A percentile compares a stretch with the other conserved stretches of the same genome.
Conservation (phyloP, 35 echinoderm and acorn worm genomes). For the Acanthaster planci region DNA sequence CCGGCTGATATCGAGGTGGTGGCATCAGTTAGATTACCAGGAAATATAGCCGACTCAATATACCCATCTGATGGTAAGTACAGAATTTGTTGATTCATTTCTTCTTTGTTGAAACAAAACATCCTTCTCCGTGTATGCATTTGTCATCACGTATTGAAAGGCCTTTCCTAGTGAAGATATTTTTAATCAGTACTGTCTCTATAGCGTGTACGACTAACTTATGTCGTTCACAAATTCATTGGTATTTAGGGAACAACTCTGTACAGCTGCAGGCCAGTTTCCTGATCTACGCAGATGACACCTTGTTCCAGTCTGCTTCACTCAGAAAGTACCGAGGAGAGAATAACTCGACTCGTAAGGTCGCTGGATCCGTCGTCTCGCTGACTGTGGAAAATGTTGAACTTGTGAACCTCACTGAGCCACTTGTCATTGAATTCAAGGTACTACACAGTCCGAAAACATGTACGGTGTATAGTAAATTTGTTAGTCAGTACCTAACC, state of each 20-base stretch:
- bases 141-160: too few species aligned
- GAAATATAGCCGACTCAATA: neutral
- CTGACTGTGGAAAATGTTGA: neutral
- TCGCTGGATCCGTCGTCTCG: constrained; percentile 36
- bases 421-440: constrained; percentile 22
- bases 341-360: constrained; percentile 1
- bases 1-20: neutral
- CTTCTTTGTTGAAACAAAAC: too few species aligned
- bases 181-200: too few species aligned
- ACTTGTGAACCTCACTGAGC: constrained; percentile 23
- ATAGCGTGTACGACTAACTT: too few species aligned
- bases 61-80: neutral
- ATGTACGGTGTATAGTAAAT: too few species aligned
- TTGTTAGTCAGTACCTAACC: too few species aligned
- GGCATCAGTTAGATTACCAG: constrained; percentile 8
- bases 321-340: neutral
- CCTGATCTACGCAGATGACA: constrained; percentile 22
- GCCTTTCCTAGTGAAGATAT: too few species aligned
- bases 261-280: neutral
- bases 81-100: too few species aligned
- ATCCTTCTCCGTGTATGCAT: too few species aligned
- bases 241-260: neutral
- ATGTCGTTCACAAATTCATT: too few species aligned
- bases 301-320: constrained; percentile 9
- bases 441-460: too few species aligned